Base-by-base conservation (phyloP, 2,797 vertebrate genomes). In the Bufotes viridis region DNA sequence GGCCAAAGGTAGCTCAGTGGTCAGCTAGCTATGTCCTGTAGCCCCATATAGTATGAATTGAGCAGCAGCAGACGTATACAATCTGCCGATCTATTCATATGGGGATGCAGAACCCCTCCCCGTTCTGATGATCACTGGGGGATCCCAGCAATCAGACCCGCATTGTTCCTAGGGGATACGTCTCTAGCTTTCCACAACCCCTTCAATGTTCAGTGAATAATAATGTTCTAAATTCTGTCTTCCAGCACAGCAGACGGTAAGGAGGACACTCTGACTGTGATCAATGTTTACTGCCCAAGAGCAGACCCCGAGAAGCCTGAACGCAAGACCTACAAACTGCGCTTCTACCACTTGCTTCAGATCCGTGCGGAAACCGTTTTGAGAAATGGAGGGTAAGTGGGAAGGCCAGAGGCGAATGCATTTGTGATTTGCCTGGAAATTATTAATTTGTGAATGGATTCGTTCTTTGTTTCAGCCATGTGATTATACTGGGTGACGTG, bases 261-360 rank as follows among this genome's bases (percentile, higher is more conserved):
- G 89, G 93, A 94, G 57, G 92, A 94, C 91, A 96, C 90, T 0
- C 81, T 97, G 78, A 95, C 96, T 1, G 79, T 98, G 17, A 95
- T 98, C 86, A 98, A 98, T 6, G 97, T 98, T 1, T 98, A 98
- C 90, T 98, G 97, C 89, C 97, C 97, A 0, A 95, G 96, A 1
- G 97, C 95, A 0, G 97, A 97, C 91, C 96, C 96, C n/a, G 97
- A 96, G 63, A 97, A 96, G 84, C 96, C 96, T 0, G 97, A 97
- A 81, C 92, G 97, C 7, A 95, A 96, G 85, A 91, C 87, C 58
- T 98, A 96, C 93, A 98, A 98, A 89, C 93, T 97, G 80, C 96
- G 94, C 70, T 98, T 98, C 92, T 98, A 97, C 92, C 94, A 88
- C 75, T 90, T 98, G 91, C 95, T 98, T 61, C 96, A 97, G 92